Conservation (phyloP, 2,888 invertebrate genomes). For the Beris chalybata region DNA sequence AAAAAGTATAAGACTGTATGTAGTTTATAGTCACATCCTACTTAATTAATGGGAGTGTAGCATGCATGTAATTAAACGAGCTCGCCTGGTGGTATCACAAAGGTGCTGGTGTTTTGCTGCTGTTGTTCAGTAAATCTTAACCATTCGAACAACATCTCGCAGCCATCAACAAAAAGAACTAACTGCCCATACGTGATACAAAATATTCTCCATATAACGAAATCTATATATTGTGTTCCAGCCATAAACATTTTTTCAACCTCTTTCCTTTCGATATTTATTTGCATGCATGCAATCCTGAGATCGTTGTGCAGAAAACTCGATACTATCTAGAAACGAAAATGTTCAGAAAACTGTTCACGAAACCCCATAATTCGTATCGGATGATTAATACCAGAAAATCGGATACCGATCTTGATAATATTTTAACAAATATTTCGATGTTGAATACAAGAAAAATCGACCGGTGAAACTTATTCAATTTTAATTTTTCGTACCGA, state of each 20-base stretch:
- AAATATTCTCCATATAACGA: conserved; percentile 6
- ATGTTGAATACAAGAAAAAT: too few species aligned
- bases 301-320: too few species aligned
- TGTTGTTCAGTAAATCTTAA: conserved; percentile 30
- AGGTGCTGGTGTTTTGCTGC: conserved; percentile 32
- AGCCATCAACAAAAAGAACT: background rate
- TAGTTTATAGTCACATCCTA: conserved; percentile 20
- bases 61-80: conserved; percentile 38
- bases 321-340: too few species aligned
- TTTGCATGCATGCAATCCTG: conserved; percentile 19
- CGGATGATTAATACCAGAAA: too few species aligned
- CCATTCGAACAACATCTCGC: conserved; percentile 22
- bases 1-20: background rate
- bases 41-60: conserved; percentile 37
- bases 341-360: too few species aligned
- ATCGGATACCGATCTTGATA: too few species aligned
- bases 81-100: conserved; percentile 34
- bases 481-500: too few species aligned
- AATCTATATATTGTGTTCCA: too few species aligned
- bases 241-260: conserved; percentile 10
- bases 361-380: too few species aligned
- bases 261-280: conserved; percentile 12
- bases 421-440: too few species aligned
- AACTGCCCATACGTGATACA: conserved; percentile 3
- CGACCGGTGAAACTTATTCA: too few species aligned